These are phyloP conservation scores for Andrena haemorrhoa DNA, from an alignment of 2,888 invertebrate genomes.

Conservation along the genomic window DNA sequence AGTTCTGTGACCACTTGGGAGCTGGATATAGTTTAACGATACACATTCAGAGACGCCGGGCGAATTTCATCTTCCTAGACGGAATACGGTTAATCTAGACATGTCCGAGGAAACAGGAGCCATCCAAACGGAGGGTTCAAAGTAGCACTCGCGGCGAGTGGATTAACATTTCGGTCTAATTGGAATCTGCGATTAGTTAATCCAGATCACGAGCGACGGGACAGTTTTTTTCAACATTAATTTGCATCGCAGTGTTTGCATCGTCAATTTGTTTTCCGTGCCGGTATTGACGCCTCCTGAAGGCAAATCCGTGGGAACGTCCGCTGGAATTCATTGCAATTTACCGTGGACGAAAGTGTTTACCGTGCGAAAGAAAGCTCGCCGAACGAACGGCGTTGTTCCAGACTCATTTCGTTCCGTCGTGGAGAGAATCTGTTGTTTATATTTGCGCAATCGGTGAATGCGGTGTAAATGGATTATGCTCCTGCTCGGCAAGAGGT, in stretches of 20 bases:
- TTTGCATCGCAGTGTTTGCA: slow-evolving; percentile 6
- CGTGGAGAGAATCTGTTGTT: slow-evolving; percentile 2
- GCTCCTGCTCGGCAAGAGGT: background rate
- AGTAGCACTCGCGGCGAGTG: no score
- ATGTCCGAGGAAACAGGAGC: no score
- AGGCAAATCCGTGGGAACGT: background rate
- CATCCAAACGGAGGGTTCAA: no score
- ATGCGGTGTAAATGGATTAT: slow-evolving; percentile 31
- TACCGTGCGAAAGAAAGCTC: slow-evolving; percentile 30
- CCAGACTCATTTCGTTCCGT: background rate
- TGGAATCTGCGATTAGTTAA: slow-evolving; percentile 3
- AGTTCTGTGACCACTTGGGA: no score
- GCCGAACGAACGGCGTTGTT: background rate
- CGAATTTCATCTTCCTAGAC: no score
- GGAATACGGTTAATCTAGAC: no score
- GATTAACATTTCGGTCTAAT: background rate
- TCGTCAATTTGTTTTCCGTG: slow-evolving; percentile 13
- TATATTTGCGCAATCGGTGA: slow-evolving; percentile 28
- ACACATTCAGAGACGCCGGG: no score
- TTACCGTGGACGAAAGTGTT: slow-evolving; percentile 22
- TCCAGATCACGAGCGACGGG: background rate
- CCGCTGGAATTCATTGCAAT: slow-evolving; percentile 25
- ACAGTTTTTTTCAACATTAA: background rate
- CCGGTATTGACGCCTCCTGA: background rate
- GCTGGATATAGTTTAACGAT: no score